phyloP scores from a whole-genome alignment of 2,113 vertebrate species.

The Dasyurus viverrinus region DNA sequence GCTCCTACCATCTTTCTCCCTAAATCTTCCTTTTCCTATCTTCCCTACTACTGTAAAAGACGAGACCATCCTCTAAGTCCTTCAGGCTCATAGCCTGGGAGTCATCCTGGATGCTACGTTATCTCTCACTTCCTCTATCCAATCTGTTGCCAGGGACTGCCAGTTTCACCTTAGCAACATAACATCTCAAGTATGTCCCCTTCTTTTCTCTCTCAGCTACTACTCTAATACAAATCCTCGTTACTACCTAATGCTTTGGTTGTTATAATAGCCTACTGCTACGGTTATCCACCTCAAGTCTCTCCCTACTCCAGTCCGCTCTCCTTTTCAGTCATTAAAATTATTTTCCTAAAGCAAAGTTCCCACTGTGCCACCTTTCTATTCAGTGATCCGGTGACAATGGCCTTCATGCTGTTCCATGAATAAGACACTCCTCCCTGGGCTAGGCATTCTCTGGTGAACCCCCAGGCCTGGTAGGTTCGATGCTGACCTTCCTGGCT shows the following conservation, averaged over 20 bases:
- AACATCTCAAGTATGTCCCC: background rate
- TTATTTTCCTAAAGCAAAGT: background rate
- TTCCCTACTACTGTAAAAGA: background rate
- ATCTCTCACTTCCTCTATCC: background rate
- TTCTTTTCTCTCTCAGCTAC: background rate
- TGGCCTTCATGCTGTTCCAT: background rate
- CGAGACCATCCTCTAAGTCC: background rate
- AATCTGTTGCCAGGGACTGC: background rate
- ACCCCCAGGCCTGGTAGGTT: background rate
- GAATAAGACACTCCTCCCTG: background rate
- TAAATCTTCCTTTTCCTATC: background rate
- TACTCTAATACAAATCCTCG: background rate
- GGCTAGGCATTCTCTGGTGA: background rate
- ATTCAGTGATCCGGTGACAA: background rate
- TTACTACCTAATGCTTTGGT: background rate
- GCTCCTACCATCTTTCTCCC: background rate
- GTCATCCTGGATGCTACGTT: background rate
- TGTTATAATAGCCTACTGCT: background rate
- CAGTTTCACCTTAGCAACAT: background rate
- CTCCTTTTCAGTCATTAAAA: background rate
- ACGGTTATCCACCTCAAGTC: background rate
- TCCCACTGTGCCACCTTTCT: background rate
- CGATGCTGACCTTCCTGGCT: background rate
- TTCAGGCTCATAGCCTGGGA: background rate
- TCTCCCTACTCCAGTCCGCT: background rate